These are phyloP conservation scores for Lordiphosa collinella DNA, from an alignment of 1,140 invertebrate genomes.

Conservation along the genomic window DNA sequence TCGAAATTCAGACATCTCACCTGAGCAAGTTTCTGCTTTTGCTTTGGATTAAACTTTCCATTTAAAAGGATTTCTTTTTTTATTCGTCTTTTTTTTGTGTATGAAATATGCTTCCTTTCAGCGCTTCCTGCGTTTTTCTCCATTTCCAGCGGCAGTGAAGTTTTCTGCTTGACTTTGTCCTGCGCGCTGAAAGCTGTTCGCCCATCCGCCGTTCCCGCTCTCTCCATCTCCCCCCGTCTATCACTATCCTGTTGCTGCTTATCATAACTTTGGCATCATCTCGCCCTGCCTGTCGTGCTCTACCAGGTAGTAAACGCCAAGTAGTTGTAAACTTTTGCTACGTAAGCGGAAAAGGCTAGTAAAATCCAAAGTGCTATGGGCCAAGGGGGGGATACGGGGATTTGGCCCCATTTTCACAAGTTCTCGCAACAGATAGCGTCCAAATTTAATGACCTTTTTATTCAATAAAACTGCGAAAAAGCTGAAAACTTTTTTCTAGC, in stretches of 20 bases:
- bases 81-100: constrained; percentile 13
- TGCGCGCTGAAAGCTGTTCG: constrained; percentile 41
- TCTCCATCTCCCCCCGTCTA: constrained; percentile 1
- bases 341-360: constrained; percentile 72
- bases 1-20: constrained; percentile 55
- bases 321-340: constrained; percentile 72
- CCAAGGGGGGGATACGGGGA: constrained; percentile 1
- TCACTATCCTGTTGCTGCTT: constrained; percentile 51
- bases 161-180: constrained; percentile 75
- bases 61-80: constrained; percentile 67
- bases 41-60: constrained; percentile 65
- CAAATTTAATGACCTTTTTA: constrained; percentile 77
- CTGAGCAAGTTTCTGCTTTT: constrained; percentile 32
- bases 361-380: constrained; percentile 35
- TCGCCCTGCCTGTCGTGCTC: neutral
- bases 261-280: constrained; percentile 71
- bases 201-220: constrained; percentile 11
- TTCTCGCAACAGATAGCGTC: constrained; percentile 72
- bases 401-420: constrained; percentile 60
- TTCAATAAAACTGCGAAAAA: constrained; percentile 69
- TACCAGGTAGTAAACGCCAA: constrained; percentile 68
- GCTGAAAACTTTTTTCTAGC: constrained; percentile 15
- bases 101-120: constrained; percentile 75
- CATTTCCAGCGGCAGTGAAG: constrained; percentile 44
- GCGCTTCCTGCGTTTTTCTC: constrained; percentile 42